A percentile compares a stretch with the other conserved stretches of the same genome.
Conservation (phyloP, 2,113 vertebrate species). For the Crotophaga sulcirostris region DNA sequence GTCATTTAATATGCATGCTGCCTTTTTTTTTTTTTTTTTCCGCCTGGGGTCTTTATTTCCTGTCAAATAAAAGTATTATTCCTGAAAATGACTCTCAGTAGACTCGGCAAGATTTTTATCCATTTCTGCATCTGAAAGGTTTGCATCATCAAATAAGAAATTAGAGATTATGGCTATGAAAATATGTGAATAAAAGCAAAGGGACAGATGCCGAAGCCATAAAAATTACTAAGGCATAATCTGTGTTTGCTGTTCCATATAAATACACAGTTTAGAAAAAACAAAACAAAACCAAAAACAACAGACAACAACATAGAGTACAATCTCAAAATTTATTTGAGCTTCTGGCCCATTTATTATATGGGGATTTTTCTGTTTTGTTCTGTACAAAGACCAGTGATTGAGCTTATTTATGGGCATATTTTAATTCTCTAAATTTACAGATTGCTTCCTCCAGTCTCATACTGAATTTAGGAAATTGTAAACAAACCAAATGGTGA, state of each 20-base stretch:
- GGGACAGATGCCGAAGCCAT: conserved; percentile 32
- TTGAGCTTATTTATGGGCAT: conserved; percentile 2
- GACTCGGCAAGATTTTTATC: conserved; percentile 40
- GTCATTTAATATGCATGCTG: conserved; percentile 52
- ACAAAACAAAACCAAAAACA: neutral
- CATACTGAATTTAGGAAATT: conserved; percentile 15
- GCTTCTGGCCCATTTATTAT: neutral
- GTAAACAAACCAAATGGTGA: conserved; percentile 31
- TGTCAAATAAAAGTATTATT: conserved; percentile 48
- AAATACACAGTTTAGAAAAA: neutral
- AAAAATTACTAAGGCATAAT: conserved; percentile 56
- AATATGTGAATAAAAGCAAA: conserved; percentile 62
- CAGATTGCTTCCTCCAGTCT: neutral
- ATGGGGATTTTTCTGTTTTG: neutral
- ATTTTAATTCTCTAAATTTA: conserved; percentile 11
- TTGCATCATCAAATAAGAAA: conserved; percentile 52
- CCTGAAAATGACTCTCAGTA: conserved; percentile 42
- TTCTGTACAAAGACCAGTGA: neutral
- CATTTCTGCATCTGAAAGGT: conserved; percentile 16
- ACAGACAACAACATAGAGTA: neutral
- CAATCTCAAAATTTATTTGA: conserved; percentile 7
- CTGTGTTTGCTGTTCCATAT: conserved; percentile 41
- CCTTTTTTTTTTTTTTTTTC: neutral
- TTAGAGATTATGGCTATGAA: neutral
- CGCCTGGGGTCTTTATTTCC: neutral